Base-by-base conservation (phyloP, 2,888 invertebrate species). In the Drosophila mimica region DNA sequence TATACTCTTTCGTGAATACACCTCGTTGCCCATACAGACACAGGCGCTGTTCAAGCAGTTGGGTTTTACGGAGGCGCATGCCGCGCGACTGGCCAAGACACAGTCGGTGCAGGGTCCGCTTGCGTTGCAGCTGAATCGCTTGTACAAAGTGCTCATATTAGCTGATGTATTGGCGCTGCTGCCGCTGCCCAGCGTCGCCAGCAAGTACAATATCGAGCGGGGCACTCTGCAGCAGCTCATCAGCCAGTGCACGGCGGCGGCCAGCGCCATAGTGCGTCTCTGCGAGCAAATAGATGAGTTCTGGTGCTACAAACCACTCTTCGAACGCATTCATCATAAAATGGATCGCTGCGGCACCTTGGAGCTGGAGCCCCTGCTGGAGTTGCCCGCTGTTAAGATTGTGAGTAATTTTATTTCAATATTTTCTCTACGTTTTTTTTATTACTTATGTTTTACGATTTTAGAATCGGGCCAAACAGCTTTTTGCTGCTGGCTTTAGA, bases 131-230 rank as follows among this genome's bases (percentile, higher is more conserved):
- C 60, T 97, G 68, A 94, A 95, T 82, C 95, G 98, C 58, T 97
- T 99, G 93, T 99, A 97, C 92, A 93, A 97, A 70, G 97, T 98
- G 11, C 92, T 99, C 74, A 97, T 99, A 94, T 93, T 99, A 72
- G 95, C 96, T 83, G 97, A 98, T 80, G 93, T 97, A 30, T 96
- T 97, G 95, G 95, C 95, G 72, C 95, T 96, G 72, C 92, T 94
- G 82, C 94, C 96, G 0, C 92, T 97, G 33, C 95, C 96, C 82
- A 92, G 89, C 30, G 95, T 97, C 0, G 96, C 98, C 0, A 94
- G 95, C 46, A 96, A 96, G 93, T 97, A 95, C 92, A 92, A 94
- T 70, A 93, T 97, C 0, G 94, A 96, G 52, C 95, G 98, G 67
- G 99, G 99, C 17, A 94, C 95, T 20, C 94, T 98, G 30, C 98